These are phyloP conservation scores for Pterois miles DNA, from an alignment of 2,797 vertebrate genomes.

Conservation along the genomic window DNA sequence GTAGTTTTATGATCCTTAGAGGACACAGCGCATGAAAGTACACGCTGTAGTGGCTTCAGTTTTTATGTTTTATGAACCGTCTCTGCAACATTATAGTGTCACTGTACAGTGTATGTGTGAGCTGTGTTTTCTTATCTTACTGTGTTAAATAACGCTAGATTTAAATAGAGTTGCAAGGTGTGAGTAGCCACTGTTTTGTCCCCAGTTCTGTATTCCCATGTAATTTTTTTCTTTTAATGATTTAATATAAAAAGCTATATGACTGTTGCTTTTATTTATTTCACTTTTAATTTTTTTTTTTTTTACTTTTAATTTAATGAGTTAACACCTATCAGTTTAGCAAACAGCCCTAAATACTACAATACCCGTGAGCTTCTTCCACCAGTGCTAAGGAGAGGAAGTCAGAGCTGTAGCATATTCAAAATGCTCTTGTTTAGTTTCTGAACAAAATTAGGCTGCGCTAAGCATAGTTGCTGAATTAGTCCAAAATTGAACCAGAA, in stretches of 20 bases:
- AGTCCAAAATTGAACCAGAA: background rate
- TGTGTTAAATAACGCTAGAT: background rate
- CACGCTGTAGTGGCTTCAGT: background rate
- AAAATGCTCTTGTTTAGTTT: background rate
- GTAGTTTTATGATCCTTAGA: background rate
- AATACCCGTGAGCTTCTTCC: background rate
- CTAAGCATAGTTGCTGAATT: background rate
- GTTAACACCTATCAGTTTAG: background rate
- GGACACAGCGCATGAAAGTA: background rate
- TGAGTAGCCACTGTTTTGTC: background rate
- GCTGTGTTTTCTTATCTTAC: background rate
- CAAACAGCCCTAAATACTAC: background rate
- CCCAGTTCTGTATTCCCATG: background rate
- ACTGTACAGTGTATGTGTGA: background rate
- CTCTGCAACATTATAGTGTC: background rate
- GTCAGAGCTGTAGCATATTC: background rate
- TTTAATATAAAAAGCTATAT: background rate
- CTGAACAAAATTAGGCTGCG: background rate
- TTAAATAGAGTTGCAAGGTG: background rate
- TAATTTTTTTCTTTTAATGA: background rate
- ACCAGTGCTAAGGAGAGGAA: background rate
- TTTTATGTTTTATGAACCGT: background rate
- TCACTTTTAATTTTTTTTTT: background rate
- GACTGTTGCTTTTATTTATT: background rate
- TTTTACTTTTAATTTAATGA: too few species aligned